These are phyloP conservation scores for Scalopus aquaticus DNA, from an alignment of 2,113 vertebrate species.

Conservation along the genomic window DNA sequence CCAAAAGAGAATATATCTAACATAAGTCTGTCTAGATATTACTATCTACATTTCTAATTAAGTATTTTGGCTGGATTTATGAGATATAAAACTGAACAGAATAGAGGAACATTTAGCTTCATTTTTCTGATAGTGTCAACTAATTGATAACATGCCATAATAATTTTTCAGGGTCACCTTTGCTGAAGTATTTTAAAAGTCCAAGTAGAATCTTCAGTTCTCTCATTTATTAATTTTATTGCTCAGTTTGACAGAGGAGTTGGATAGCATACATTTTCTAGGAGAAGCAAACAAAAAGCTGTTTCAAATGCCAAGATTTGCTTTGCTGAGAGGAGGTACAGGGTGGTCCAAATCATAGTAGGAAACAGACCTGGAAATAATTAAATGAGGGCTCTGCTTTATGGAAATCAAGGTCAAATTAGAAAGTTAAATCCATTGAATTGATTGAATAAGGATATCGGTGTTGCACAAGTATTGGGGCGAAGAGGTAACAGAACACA, in stretches of 20 bases:
- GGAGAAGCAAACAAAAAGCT: constrained; percentile 32
- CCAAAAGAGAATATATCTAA: constrained; percentile 18
- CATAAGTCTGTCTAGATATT: constrained; percentile 40
- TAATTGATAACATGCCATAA: constrained; percentile 58
- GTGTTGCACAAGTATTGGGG: background rate
- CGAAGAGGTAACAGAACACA: background rate
- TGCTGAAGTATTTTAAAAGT: constrained; percentile 55
- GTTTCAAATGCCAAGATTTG: constrained; percentile 1
- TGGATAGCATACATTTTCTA: background rate
- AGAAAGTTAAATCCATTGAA: background rate
- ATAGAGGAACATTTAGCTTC: constrained; percentile 62
- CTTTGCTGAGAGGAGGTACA: background rate
- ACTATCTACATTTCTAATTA: constrained; percentile 44
- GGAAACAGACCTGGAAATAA: background rate
- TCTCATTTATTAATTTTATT: constrained; percentile 65
- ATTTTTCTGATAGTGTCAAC: constrained; percentile 65
- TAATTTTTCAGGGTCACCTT: constrained; percentile 72
- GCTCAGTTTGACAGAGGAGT: constrained; percentile 13
- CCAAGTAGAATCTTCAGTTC: background rate
- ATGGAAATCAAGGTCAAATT: background rate
- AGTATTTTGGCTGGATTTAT: constrained; percentile 66
- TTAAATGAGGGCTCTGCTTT: background rate
- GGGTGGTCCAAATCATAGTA: background rate
- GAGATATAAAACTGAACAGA: constrained; percentile 55
- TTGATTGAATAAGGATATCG: background rate